Percentiles rank a stretch among this genome's conserved stretches.
Conservation (phyloP, 2,888 invertebrate species). For the Nycteola revayana region DNA sequence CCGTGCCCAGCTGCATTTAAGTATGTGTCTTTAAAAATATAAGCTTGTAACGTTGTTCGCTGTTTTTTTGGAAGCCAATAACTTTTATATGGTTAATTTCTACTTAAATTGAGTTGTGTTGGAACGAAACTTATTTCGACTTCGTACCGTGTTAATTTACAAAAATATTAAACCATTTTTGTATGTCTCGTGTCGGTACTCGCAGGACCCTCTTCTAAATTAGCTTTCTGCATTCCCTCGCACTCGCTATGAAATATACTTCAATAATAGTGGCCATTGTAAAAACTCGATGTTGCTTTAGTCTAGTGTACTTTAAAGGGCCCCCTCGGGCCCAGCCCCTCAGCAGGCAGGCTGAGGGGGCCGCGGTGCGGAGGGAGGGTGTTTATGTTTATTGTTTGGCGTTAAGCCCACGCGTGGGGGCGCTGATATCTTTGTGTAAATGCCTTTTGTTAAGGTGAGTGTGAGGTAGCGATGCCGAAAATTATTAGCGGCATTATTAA, state of each 20-base stretch:
- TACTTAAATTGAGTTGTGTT: no score
- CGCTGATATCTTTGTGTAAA: constrained; percentile 7
- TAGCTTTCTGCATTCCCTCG: no score
- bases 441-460: not conserved
- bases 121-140: no score
- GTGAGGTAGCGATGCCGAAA: not conserved
- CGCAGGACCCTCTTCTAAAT: no score
- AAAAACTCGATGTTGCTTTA: constrained; percentile 14
- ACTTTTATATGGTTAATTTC: no score
- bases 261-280: constrained; percentile 16
- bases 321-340: constrained; percentile 16
- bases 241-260: constrained; percentile 13
- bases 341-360: not conserved
- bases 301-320: constrained; percentile 14
- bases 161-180: no score
- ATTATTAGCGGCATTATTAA: not conserved
- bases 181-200: no score
- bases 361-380: constrained; percentile 4
- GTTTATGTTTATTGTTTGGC: constrained; percentile 36
- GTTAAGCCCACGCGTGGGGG: constrained; percentile 16
- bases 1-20: no score
- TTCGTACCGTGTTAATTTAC: no score
- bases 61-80: no score
- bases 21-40: no score
- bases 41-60: no score